Conservation (phyloP, 2,113 vertebrate genomes). For the Scomber scombrus region DNA sequence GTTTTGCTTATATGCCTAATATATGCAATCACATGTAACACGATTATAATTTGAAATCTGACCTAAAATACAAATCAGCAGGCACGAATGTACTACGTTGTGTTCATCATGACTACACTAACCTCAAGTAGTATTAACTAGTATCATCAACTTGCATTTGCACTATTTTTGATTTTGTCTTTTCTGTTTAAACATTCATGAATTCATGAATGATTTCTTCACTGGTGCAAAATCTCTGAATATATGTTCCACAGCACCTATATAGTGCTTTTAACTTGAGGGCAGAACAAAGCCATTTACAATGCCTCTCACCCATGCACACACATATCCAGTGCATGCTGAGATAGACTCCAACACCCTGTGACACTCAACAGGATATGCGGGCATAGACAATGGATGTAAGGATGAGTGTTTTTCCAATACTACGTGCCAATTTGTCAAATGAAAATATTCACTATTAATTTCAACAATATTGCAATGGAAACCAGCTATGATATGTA, state of each 20-base stretch:
- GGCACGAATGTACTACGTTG: not conserved
- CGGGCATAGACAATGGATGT: not conserved
- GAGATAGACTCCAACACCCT: constrained; percentile 14
- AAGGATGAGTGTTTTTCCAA: not conserved
- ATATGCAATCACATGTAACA: not conserved
- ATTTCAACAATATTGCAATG: constrained; percentile 32
- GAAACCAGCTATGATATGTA: constrained; percentile 23
- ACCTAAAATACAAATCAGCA: not conserved
- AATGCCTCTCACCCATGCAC: constrained; percentile 7
- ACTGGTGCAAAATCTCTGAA: not conserved
- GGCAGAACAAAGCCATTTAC: constrained; percentile 48
- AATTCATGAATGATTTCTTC: no score
- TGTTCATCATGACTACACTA: not conserved
- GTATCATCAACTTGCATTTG: not conserved
- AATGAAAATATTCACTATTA: constrained; percentile 9
- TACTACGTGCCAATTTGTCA: constrained; percentile 13
- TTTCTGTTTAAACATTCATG: no score
- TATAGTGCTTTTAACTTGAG: constrained; percentile 35
- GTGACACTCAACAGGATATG: constrained; percentile 11
- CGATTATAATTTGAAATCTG: constrained; percentile 20
- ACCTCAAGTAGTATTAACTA: no score
- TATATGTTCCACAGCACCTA: constrained; percentile 22
- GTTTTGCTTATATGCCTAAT: not conserved
- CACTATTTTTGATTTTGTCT: no score
- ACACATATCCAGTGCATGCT: constrained; percentile 22